phyloP scores from a whole-genome alignment of 2,888 invertebrate species.

The Folsomia candida region DNA sequence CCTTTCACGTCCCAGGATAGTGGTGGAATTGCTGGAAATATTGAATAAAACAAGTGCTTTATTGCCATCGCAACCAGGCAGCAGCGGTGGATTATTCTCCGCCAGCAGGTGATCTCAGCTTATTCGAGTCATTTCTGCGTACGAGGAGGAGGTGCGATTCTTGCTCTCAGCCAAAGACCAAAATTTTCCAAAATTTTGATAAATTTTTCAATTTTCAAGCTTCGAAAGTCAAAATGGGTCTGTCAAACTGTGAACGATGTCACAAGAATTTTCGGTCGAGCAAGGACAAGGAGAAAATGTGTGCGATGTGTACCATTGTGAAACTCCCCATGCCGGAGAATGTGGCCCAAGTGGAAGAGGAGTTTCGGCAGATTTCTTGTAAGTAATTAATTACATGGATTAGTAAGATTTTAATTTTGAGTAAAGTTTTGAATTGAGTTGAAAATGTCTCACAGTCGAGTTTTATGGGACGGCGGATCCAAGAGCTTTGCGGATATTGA shows the following conservation, averaged over 20 bases:
- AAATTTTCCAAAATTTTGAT: too few species aligned
- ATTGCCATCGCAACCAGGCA: too few species aligned
- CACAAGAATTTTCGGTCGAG: not conserved
- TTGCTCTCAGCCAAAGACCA: too few species aligned
- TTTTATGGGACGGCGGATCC: not conserved
- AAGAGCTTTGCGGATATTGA: not conserved
- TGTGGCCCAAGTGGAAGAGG: not conserved
- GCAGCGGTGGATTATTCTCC: too few species aligned
- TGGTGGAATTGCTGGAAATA: too few species aligned
- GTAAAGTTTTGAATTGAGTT: not conserved
- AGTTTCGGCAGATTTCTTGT: not conserved
- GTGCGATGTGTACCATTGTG: not conserved
- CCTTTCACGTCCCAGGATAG: too few species aligned
- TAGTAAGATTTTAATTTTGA: not conserved
- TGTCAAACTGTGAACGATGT: not conserved
- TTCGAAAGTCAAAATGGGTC: not conserved
- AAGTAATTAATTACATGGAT: not conserved
- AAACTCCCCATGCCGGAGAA: not conserved
- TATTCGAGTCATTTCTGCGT: not conserved
- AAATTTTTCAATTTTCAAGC: too few species aligned
- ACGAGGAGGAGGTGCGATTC: not conserved
- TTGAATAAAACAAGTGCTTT: too few species aligned
- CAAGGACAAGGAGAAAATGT: not conserved
- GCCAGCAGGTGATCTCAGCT: too few species aligned
- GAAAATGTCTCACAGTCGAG: not conserved